phyloP scores from a whole-genome alignment of 2,797 vertebrate genomes.

The Notoglanidium macrostoma region DNA sequence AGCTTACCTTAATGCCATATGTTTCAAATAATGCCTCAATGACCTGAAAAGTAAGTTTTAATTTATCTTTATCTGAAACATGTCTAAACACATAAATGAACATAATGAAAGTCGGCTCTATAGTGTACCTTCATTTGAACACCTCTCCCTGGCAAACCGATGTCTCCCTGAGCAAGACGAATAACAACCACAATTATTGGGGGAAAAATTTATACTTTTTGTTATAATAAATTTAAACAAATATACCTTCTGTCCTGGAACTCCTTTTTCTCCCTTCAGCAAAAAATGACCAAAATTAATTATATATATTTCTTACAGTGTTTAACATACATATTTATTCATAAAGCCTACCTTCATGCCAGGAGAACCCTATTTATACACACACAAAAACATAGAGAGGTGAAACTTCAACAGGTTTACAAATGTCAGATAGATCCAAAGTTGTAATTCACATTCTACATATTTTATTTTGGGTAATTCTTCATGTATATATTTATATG shows the following conservation, averaged over 20 bases:
- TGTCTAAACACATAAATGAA: background rate
- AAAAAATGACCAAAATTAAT: slow-evolving; percentile 43
- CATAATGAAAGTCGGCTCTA: background rate
- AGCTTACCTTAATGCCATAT: slow-evolving; percentile 85
- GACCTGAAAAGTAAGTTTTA: slow-evolving; percentile 69
- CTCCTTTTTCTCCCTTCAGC: slow-evolving; percentile 77
- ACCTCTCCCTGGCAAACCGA: slow-evolving; percentile 73
- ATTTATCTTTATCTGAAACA: background rate
- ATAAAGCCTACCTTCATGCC: slow-evolving; percentile 68
- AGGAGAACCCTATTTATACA: slow-evolving; percentile 72
- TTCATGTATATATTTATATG: background rate
- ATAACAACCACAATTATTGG: background rate
- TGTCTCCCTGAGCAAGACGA: slow-evolving; percentile 71
- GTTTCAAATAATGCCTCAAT: slow-evolving; percentile 85
- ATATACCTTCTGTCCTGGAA: slow-evolving; percentile 73
- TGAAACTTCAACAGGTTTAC: background rate
- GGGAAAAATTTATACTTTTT: background rate
- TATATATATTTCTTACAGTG: slow-evolving; percentile 28
- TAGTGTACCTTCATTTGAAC: slow-evolving; percentile 81
- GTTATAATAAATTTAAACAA: background rate
- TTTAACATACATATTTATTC: background rate
- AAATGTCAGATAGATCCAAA: background rate
- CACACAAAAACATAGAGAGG: slow-evolving; percentile 60
- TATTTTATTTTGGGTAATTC: background rate
- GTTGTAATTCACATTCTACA: background rate